A percentile compares a stretch with the other conserved stretches of the same genome.
Evolutionary conservation across 2,113 vertebrate genomes (phyloP).

Genomic region (Camelus dromedarius): DNA sequence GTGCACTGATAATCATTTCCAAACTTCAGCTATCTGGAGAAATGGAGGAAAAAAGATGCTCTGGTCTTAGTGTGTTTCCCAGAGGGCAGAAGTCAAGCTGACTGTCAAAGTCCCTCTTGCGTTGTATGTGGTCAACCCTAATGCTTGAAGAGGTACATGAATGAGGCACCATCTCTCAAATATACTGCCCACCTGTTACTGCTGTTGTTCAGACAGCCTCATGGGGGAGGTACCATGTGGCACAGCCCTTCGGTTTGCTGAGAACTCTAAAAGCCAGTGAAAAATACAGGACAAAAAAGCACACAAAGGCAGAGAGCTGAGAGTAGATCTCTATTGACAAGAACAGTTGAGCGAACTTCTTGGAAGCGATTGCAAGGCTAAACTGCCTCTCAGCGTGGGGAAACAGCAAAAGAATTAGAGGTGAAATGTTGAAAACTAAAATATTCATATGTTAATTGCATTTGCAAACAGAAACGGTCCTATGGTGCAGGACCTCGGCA

Average conservation of each 20-base stretch:
- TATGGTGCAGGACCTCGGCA: background rate
- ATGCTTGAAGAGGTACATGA: background rate
- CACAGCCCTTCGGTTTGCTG: background rate
- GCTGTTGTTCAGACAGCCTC: background rate
- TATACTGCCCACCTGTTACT: background rate
- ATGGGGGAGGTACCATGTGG: background rate
- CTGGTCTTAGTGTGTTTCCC: constrained; percentile 8
- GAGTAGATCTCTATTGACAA: background rate
- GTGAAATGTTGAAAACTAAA: constrained; percentile 36
- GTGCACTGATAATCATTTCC: constrained; percentile 5
- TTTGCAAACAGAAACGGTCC: constrained; percentile 17
- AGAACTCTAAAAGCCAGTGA: background rate
- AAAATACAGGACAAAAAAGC: background rate
- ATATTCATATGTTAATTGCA: constrained; percentile 66
- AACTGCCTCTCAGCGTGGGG: background rate
- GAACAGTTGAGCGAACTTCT: background rate
- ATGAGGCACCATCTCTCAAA: background rate
- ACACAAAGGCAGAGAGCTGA: background rate
- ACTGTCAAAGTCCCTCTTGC: background rate
- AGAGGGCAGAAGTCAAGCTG: background rate
- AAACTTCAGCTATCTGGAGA: background rate
- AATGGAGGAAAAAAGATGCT: background rate
- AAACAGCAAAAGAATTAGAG: constrained; percentile 6
- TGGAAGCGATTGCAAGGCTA: background rate
- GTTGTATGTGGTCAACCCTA: background rate